phyloP scores from a whole-genome alignment of 2,888 invertebrate genomes.

The Acrobasis consociella region DNA sequence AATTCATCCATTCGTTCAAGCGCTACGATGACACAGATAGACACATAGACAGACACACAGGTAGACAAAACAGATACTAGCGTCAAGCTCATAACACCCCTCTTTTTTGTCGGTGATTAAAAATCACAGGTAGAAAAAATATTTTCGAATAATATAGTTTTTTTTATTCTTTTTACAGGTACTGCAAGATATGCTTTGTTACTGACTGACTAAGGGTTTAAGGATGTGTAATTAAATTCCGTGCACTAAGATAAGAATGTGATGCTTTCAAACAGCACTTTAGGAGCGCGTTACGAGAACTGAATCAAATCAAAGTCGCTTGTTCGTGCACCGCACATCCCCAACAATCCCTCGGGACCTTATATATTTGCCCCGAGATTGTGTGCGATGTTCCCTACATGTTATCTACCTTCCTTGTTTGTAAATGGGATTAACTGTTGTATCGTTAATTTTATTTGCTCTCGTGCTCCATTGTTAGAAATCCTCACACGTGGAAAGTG shows the following conservation, averaged over 20 bases:
- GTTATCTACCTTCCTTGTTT: conserved; percentile 51
- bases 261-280: conserved; percentile 26
- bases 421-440: conserved; percentile 57
- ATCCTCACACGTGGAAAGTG: conserved; percentile 34
- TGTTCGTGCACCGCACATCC: conserved; percentile 34
- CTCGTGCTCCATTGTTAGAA: conserved; percentile 45
- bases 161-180: too few relatives aligned
- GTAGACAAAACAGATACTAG: too few relatives aligned
- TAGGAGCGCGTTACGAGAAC: conserved; percentile 26
- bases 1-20: too few relatives aligned
- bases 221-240: conserved; percentile 16
- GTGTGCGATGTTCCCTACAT: conserved; percentile 49
- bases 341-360: conserved; percentile 47
- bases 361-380: conserved; percentile 60
- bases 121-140: too few relatives aligned
- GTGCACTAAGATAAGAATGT: conserved; percentile 24
- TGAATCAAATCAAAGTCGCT: conserved; percentile 42
- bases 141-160: too few relatives aligned
- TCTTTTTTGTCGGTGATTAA: too few relatives aligned
- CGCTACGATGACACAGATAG: too few relatives aligned
- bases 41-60: too few relatives aligned
- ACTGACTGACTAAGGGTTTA: too few relatives aligned
- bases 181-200: not conserved
- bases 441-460: conserved; percentile 62
- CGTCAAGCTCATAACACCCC: too few relatives aligned